Conservation (phyloP, 2,797 vertebrate species). For the Gallinago stenura region DNA sequence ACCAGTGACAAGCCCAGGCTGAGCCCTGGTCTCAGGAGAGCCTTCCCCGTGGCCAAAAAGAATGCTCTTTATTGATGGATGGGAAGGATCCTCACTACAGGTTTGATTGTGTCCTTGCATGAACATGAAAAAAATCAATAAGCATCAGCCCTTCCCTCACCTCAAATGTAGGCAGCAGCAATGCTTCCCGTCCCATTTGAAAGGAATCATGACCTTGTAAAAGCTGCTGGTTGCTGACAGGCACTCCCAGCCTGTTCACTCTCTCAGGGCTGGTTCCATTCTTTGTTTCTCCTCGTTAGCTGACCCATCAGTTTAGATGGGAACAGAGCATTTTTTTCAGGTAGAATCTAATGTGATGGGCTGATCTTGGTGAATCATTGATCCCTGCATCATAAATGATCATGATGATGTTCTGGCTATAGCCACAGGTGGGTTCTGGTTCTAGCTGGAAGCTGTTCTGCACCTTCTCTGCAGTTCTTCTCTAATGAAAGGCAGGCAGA, state of each 20-base stretch:
- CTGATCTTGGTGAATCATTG: background rate
- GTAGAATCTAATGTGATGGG: background rate
- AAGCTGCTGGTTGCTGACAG: background rate
- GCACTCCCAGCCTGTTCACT: background rate
- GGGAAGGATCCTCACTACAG: background rate
- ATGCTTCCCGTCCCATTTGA: background rate
- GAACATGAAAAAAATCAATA: background rate
- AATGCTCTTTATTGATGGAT: background rate
- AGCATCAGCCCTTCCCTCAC: background rate
- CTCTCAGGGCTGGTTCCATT: background rate
- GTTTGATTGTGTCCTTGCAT: background rate
- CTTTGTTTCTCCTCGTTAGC: background rate
- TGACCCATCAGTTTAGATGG: background rate
- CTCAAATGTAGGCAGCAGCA: background rate
- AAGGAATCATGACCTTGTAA: background rate
- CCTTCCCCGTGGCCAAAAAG: background rate
- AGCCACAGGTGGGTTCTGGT: background rate
- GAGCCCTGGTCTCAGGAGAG: conserved; percentile 17
- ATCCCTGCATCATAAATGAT: background rate
- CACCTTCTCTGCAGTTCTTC: background rate
- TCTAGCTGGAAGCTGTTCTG: background rate
- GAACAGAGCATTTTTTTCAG: background rate
- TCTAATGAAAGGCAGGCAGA: background rate
- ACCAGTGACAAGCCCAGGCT: conserved; percentile 1
- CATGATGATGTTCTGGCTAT: background rate